Percentiles rank a stretch among this genome's conserved stretches.
These are phyloP conservation scores for Galago senegalensis DNA, from an alignment of 2,797 vertebrate genomes.

Conservation along the genomic window DNA sequence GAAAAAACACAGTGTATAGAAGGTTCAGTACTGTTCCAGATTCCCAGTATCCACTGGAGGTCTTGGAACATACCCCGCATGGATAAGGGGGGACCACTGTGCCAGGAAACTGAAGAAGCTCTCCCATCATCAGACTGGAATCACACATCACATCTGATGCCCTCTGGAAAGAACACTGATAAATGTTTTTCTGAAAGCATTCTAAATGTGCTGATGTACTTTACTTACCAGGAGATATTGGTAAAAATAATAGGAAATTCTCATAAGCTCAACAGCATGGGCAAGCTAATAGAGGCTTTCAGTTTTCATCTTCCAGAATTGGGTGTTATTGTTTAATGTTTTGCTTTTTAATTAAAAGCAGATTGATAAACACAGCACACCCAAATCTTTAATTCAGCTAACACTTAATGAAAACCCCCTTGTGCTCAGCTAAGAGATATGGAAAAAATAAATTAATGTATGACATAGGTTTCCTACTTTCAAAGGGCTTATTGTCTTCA, in stretches of 20 bases:
- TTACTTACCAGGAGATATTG: slow-evolving; percentile 64
- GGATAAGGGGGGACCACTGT: not conserved
- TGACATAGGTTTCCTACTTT: not conserved
- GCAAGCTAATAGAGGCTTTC: slow-evolving; percentile 57
- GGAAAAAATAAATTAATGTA: not conserved
- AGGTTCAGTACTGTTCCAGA: not conserved
- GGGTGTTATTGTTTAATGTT: slow-evolving; percentile 40
- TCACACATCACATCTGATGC: not conserved
- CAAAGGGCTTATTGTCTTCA: slow-evolving; percentile 46
- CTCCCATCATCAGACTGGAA: not conserved
- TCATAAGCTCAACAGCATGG: slow-evolving; percentile 8
- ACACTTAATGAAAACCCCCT: slow-evolving; percentile 9
- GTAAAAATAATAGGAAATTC: slow-evolving; percentile 63
- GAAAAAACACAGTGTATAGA: not conserved
- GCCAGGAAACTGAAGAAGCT: slow-evolving; percentile 1
- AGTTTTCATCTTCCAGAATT: slow-evolving; percentile 54
- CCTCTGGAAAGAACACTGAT: slow-evolving; percentile 23
- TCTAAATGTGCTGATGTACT: slow-evolving; percentile 57
- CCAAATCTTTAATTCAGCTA: slow-evolving; percentile 31
- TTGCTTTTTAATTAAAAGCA: slow-evolving; percentile 65
- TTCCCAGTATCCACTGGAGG: not conserved
- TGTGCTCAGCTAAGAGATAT: not conserved
- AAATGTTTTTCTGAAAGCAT: slow-evolving; percentile 48
- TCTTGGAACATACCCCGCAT: not conserved
- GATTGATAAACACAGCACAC: slow-evolving; percentile 24